Percentiles rank a stretch among this genome's conserved stretches.
Conservation (phyloP, 2,113 vertebrate genomes). For the Entosphenus tridentatus region DNA sequence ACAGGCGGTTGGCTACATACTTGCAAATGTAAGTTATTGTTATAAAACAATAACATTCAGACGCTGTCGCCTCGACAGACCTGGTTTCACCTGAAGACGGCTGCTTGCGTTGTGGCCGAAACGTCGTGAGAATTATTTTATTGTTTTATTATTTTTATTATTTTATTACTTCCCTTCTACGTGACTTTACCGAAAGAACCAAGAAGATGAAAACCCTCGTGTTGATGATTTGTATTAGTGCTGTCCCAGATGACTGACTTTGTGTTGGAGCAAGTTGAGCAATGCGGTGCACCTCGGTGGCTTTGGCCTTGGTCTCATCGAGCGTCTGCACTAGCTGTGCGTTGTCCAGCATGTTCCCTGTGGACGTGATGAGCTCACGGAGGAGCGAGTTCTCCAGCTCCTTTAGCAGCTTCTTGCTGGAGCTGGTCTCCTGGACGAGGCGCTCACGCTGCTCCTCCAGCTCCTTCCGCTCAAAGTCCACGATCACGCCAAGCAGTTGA, state of each 20-base stretch:
- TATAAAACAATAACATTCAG: too few relatives aligned
- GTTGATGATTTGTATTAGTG: background rate
- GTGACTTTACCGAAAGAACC: too few relatives aligned
- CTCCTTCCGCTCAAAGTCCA: slow-evolving; percentile 52
- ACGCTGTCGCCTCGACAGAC: too few relatives aligned
- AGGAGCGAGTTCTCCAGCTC: slow-evolving; percentile 65
- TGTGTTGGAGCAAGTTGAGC: background rate
- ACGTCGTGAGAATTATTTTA: too few relatives aligned
- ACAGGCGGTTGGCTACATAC: background rate
- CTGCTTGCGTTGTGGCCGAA: too few relatives aligned
- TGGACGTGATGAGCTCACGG: slow-evolving; percentile 59
- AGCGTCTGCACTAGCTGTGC: slow-evolving; percentile 57
- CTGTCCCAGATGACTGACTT: background rate
- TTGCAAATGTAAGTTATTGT: background rate
- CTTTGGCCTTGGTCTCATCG: slow-evolving; percentile 72
- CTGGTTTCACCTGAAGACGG: too few relatives aligned
- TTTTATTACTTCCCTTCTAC: too few relatives aligned
- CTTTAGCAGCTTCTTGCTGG: slow-evolving; percentile 72
- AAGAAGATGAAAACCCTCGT: too few relatives aligned
- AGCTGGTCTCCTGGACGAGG: slow-evolving; percentile 72
- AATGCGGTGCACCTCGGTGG: slow-evolving; percentile 35
- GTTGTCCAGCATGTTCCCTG: slow-evolving; percentile 89
- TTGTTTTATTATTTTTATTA: too few relatives aligned
- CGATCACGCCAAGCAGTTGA: slow-evolving; percentile 72
- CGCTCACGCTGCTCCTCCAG: slow-evolving; percentile 57